Evolutionary conservation across 1,140 invertebrate genomes (phyloP).

Genomic region (Drosophila kikkawai): DNA sequence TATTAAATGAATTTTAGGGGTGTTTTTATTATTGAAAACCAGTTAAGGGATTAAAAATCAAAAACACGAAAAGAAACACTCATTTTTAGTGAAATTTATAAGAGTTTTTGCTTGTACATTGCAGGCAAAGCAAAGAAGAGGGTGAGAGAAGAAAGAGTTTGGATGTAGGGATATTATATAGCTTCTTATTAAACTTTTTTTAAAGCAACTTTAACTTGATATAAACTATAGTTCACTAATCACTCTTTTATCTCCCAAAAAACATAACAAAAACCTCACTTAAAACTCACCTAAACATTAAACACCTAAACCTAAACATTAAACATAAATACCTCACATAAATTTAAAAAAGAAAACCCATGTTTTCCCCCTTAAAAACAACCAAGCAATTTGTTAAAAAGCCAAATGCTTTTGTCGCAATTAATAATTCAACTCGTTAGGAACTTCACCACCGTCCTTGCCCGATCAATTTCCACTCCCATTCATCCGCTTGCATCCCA

Average conservation of each 20-base stretch:
- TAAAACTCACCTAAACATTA: not conserved
- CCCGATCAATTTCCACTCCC: conserved; percentile 22
- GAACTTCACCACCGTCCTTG: conserved; percentile 5
- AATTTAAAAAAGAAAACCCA: not conserved
- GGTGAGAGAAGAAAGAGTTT: not conserved
- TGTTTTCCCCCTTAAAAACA: not conserved
- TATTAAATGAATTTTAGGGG: not conserved
- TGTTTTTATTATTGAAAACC: not conserved
- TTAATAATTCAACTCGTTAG: conserved; percentile 20
- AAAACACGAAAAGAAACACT: too few species aligned
- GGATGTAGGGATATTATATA: too few species aligned
- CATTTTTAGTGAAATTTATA: too few species aligned
- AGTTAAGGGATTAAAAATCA: not conserved
- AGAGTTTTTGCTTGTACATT: not conserved
- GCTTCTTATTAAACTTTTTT: too few species aligned
- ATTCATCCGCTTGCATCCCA: conserved; percentile 18
- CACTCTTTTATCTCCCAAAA: not conserved
- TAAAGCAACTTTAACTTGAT: too few species aligned
- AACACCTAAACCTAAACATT: not conserved
- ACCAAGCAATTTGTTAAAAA: conserved; percentile 5
- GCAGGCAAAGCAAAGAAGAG: not conserved
- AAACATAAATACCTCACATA: not conserved
- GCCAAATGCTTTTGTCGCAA: conserved; percentile 9
- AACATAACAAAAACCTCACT: not conserved
- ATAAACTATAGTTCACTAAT: not conserved